These are phyloP conservation scores for Chymomyza caudatula DNA, from an alignment of 2,888 invertebrate species.

Conservation along the genomic window DNA sequence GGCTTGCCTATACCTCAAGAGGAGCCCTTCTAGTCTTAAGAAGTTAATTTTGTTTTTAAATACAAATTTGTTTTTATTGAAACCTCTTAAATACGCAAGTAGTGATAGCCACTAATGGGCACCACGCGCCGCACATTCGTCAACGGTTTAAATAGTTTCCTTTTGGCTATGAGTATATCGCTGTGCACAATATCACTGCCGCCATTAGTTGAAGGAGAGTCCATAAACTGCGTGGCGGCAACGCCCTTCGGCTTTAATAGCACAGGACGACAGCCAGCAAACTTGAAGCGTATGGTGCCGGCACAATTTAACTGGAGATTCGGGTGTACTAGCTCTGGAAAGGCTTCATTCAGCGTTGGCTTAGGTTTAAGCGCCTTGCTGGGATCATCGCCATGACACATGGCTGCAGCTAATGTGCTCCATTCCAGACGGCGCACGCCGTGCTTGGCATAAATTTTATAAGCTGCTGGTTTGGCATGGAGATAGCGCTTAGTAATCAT, in stretches of 20 bases:
- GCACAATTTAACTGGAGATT: slow-evolving; percentile 68
- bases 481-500: slow-evolving; percentile 53
- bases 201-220: slow-evolving; percentile 49
- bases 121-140: slow-evolving; percentile 65
- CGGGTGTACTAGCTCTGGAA: slow-evolving; percentile 61
- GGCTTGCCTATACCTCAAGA: slow-evolving; percentile 53
- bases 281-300: slow-evolving; percentile 76
- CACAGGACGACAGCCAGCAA: slow-evolving; percentile 74
- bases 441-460: slow-evolving; percentile 66
- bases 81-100: slow-evolving; percentile 54
- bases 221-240: slow-evolving; percentile 18
- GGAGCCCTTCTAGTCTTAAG: slow-evolving; percentile 46
- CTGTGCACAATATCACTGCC: slow-evolving; percentile 47
- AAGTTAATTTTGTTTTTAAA: not conserved
- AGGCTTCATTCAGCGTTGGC: slow-evolving; percentile 56
- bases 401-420: slow-evolving; percentile 68
- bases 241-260: slow-evolving; percentile 64
- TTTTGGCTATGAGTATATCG: slow-evolving; percentile 73
- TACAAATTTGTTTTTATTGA: slow-evolving; percentile 8
- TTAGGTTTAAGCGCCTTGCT: slow-evolving; percentile 65
- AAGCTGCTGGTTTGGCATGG: slow-evolving; percentile 55
- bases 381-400: slow-evolving; percentile 75
- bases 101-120: slow-evolving; percentile 69
- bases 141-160: slow-evolving; percentile 75
- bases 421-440: slow-evolving; percentile 72